A percentile compares a stretch with the other conserved stretches of the same genome.
These are phyloP conservation scores for Hydraecia micacea DNA, from an alignment of 2,888 invertebrate genomes.

Conservation along the genomic window DNA sequence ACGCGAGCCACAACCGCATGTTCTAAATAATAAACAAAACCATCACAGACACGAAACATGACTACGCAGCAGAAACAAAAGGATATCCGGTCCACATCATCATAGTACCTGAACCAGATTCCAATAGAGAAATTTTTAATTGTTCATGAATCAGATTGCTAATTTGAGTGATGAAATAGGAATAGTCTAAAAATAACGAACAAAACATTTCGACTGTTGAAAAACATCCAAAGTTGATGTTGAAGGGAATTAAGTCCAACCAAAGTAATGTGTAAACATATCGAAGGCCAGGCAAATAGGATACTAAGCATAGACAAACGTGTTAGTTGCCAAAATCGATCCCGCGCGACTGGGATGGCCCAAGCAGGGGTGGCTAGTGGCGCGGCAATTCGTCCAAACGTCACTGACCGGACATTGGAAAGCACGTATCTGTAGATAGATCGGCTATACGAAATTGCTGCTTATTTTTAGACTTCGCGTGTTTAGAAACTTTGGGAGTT, in stretches of 20 bases:
- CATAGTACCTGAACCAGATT: constrained; percentile 66
- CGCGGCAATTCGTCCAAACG: constrained; percentile 69
- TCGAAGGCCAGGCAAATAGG: constrained; percentile 35
- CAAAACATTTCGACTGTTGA: constrained; percentile 42
- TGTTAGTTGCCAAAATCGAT: constrained; percentile 40
- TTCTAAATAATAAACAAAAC: constrained; percentile 85
- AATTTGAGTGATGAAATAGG: constrained; percentile 56
- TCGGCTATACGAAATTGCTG: constrained; percentile 72
- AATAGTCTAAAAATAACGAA: constrained; percentile 47
- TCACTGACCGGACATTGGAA: constrained; percentile 80
- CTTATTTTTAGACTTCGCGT: constrained; percentile 80
- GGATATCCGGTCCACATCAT: constrained; percentile 82
- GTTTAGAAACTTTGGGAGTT: constrained; percentile 71
- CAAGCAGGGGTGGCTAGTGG: constrained; percentile 68
- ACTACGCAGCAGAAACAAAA: constrained; percentile 80
- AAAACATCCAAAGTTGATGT: constrained; percentile 44
- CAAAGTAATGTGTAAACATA: constrained; percentile 32
- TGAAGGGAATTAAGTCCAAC: constrained; percentile 31
- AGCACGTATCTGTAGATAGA: constrained; percentile 75
- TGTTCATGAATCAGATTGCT: constrained; percentile 60
- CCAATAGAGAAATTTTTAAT: constrained; percentile 68
- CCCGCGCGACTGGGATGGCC: constrained; percentile 57
- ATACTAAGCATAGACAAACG: constrained; percentile 16
- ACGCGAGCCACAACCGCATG: constrained; percentile 72
- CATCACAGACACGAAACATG: constrained; percentile 82